These are phyloP conservation scores for Pyrochroa serraticornis DNA, from an alignment of 2,888 invertebrate species.

Conservation along the genomic window DNA sequence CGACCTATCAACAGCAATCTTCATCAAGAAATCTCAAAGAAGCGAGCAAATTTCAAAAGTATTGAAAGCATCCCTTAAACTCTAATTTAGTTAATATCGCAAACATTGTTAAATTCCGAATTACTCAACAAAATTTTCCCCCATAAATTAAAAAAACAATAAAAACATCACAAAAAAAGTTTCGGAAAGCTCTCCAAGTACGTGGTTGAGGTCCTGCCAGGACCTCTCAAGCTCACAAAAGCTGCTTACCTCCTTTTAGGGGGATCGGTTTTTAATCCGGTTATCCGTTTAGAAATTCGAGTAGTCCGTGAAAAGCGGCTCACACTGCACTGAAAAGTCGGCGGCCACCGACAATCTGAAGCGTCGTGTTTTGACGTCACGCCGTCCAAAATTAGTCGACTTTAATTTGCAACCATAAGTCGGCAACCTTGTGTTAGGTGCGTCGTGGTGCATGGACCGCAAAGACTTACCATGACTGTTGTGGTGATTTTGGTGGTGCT, in stretches of 20 bases:
- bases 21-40: background rate
- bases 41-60: too few relatives aligned
- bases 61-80: background rate
- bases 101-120: constrained; percentile 6
- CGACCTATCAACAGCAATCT: background rate
- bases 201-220: too few relatives aligned
- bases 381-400: constrained; percentile 49
- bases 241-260: too few relatives aligned
- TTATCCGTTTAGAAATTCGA: constrained; percentile 2
- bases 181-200: too few relatives aligned
- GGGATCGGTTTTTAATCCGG: constrained; percentile 3
- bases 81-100: constrained; percentile 10
- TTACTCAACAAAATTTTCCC: too few relatives aligned
- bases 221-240: too few relatives aligned
- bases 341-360: constrained; percentile 19
- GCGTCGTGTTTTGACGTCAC: constrained; percentile 48
- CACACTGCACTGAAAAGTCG: constrained; percentile 41
- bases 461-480: constrained; percentile 42
- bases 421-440: constrained; percentile 43
- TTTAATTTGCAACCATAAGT: constrained; percentile 33
- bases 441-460: constrained; percentile 15
- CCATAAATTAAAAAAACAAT: background rate
- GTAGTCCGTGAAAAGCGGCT: constrained; percentile 26
- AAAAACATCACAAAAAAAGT: background rate
- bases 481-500: constrained; percentile 41